Conservation (phyloP, 2,113 vertebrate species). For the Megatriorchis doriae region DNA sequence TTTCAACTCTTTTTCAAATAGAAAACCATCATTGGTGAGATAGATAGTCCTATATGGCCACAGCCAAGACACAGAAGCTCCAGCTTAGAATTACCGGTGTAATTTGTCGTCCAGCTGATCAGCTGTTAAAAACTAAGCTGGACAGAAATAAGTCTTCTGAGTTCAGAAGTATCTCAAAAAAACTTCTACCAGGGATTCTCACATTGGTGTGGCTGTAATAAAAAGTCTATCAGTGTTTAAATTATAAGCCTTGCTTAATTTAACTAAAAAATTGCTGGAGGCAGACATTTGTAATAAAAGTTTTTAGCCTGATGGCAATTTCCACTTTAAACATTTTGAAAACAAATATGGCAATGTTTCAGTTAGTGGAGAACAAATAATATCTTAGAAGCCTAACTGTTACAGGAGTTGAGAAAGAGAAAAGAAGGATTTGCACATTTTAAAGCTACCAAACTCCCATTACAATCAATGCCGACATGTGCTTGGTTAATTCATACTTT, state of each 20-base stretch:
- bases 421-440: conserved; percentile 23
- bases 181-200: neutral
- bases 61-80: neutral
- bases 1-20: neutral
- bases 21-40: neutral
- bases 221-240: neutral
- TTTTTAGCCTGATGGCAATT: conserved; percentile 37
- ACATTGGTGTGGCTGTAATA: neutral
- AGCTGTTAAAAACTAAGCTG: neutral
- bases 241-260: neutral
- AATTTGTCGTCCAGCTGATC: neutral
- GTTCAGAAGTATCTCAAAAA: neutral
- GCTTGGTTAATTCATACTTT: conserved; percentile 1
- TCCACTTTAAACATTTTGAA: conserved; percentile 34
- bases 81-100: neutral
- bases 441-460: neutral
- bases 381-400: neutral
- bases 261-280: conserved; percentile 27
- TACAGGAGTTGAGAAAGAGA: neutral
- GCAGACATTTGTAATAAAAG: conserved; percentile 8
- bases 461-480: neutral
- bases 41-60: neutral
- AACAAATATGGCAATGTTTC: conserved; percentile 49
- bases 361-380: neutral
- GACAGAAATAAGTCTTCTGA: neutral